A percentile compares a stretch with the other conserved stretches of the same genome.
These are phyloP conservation scores for Nemopilema nomurai DNA, from an alignment of 30 jellyfish, hydroid and myxozoan genomes.

Conservation along the genomic window DNA sequence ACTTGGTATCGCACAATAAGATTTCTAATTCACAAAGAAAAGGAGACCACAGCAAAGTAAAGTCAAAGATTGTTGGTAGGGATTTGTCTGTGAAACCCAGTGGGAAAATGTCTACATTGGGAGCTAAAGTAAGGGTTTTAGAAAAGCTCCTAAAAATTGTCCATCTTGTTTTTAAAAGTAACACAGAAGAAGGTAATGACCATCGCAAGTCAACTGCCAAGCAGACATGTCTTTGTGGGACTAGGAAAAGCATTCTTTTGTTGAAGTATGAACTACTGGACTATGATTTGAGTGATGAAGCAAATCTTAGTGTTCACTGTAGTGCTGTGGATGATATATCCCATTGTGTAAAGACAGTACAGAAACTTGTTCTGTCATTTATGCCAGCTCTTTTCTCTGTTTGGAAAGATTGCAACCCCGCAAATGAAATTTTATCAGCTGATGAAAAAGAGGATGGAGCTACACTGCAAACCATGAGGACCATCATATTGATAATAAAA, in stretches of 20 bases:
- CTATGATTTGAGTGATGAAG: background rate
- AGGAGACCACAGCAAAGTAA: conserved; percentile 32
- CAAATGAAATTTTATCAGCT: conserved; percentile 26
- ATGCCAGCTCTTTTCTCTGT: conserved; percentile 69
- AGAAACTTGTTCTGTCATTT: conserved; percentile 11
- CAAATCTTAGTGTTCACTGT: background rate
- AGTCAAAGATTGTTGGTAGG: conserved; percentile 31
- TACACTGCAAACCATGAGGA: conserved; percentile 12
- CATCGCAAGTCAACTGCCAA: background rate
- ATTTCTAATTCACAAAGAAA: conserved; percentile 36
- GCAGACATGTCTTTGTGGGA: background rate
- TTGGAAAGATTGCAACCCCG: conserved; percentile 81
- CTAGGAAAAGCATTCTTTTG: background rate
- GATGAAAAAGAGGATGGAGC: conserved; percentile 16
- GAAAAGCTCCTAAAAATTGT: conserved; percentile 65
- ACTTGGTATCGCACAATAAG: conserved; percentile 67
- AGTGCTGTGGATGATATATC: background rate
- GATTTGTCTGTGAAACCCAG: conserved; percentile 57
- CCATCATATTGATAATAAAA: conserved; percentile 23
- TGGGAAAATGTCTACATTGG: conserved; percentile 65
- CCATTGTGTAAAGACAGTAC: conserved; percentile 2
- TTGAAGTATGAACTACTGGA: conserved; percentile 12
- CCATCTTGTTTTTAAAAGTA: conserved; percentile 15
- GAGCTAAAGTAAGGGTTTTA: conserved; percentile 42
- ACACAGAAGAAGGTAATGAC: background rate